These are phyloP conservation scores for Atherix ibis DNA, from an alignment of 2,888 invertebrate species.

Conservation along the genomic window DNA sequence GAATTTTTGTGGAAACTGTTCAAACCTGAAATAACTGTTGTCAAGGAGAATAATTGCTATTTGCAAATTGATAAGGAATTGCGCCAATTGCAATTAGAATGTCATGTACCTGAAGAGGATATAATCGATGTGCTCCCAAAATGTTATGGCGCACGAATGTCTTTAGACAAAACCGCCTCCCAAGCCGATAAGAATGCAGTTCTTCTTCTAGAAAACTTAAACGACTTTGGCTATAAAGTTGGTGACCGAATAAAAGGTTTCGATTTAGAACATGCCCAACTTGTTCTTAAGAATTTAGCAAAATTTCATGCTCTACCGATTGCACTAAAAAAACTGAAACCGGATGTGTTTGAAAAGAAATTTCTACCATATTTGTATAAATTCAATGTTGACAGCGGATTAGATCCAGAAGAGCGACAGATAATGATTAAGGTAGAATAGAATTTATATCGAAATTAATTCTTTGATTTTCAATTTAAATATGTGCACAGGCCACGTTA, in stretches of 20 bases:
- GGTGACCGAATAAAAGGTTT: constrained; percentile 37
- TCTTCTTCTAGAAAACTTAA: constrained; percentile 41
- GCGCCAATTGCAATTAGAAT: constrained; percentile 34
- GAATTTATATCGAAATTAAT: background rate
- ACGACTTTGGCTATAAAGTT: constrained; percentile 34
- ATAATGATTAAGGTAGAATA: constrained; percentile 5
- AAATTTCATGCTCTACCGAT: constrained; percentile 42
- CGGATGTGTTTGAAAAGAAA: constrained; percentile 30
- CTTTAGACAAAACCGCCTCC: constrained; percentile 15
- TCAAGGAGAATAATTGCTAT: constrained; percentile 41
- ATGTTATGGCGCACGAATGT: constrained; percentile 39
- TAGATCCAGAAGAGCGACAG: constrained; percentile 2
- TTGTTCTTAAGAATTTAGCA: constrained; percentile 36
- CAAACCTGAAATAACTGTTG: constrained; percentile 38
- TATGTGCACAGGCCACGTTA: no score
- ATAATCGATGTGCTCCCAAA: constrained; percentile 35
- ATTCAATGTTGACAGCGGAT: constrained; percentile 12
- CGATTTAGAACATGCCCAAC: constrained; percentile 34
- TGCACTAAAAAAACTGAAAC: constrained; percentile 36
- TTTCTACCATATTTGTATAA: constrained; percentile 28
- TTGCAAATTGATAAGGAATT: constrained; percentile 35
- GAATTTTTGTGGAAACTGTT: constrained; percentile 37
- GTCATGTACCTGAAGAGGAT: constrained; percentile 28
- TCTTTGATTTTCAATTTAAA: no score
- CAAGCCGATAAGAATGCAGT: constrained; percentile 40